Evolutionary conservation across 2,888 invertebrate species (phyloP).

Genomic region (Diaprepes abbreviatus): DNA sequence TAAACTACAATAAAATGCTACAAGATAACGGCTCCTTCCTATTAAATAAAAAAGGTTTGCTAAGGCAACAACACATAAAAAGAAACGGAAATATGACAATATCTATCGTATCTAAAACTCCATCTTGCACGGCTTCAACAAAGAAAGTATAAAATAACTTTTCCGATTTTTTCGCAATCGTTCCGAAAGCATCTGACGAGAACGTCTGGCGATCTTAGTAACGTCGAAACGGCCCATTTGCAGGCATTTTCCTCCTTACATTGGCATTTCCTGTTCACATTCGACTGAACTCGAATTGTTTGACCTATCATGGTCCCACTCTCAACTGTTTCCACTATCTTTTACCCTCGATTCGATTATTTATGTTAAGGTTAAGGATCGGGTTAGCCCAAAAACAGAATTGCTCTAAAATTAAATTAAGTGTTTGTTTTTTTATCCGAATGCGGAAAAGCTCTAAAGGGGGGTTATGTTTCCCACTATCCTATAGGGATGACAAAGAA

Average conservation of each 20-base stretch:
- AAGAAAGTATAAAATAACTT: slow-evolving; percentile 55
- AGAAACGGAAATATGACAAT: slow-evolving; percentile 47
- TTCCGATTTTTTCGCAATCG: slow-evolving; percentile 54
- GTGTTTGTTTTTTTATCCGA: no score
- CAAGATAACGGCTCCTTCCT: slow-evolving; percentile 16
- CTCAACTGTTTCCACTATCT: slow-evolving; percentile 53
- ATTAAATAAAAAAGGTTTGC: slow-evolving; percentile 23
- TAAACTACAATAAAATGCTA: no score
- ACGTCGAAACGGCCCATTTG: slow-evolving; percentile 66
- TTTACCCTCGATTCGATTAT: slow-evolving; percentile 49
- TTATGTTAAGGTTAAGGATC: slow-evolving; percentile 40
- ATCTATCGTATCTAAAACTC: slow-evolving; percentile 46
- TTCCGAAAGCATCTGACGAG: slow-evolving; percentile 52
- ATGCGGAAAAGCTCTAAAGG: no score
- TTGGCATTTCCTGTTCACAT: slow-evolving; percentile 68
- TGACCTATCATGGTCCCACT: slow-evolving; percentile 64
- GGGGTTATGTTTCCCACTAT: no score
- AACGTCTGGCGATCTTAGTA: slow-evolving; percentile 57
- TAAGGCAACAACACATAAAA: slow-evolving; percentile 35
- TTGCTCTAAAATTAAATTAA: no score
- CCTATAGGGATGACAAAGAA: no score
- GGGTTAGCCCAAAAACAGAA: slow-evolving; percentile 25
- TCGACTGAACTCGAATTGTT: slow-evolving; percentile 68
- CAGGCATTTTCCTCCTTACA: slow-evolving; percentile 68
- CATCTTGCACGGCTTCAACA: slow-evolving; percentile 37